Base-by-base conservation (phyloP, 1,140 invertebrate genomes). In the Drosophila mauritiana region DNA sequence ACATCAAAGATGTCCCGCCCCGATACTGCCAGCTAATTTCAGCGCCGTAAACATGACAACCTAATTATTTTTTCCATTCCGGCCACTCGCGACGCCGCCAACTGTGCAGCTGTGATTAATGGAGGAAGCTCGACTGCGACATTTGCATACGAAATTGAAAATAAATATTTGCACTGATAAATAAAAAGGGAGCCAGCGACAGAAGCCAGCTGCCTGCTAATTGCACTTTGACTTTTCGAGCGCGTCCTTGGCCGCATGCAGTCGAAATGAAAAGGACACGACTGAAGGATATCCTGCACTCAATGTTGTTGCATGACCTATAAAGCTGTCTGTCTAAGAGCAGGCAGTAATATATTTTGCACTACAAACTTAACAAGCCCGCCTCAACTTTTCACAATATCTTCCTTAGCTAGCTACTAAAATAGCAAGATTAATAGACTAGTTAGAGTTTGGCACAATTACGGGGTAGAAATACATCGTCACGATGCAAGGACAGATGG, bases 81-180 rank as follows among this genome's bases (percentile, higher is more conserved):
- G 43, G 48, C 34, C 45, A 78, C 54, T 54, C 55, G 2, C 48
- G 27, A 7, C 45, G 43, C 25, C 22, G 7, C 22, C n/a, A 15
- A 39, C 36, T 61, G 58, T 42, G 45, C 53, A 43, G 25, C 25
- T 55, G 39, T 83, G 83, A 86, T 86, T 89, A 89, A 86, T 86
- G 84, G 67, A 51, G 43, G 27, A 37, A 63, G 25, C 31, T 45
- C 37, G 51, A 20, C 64, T 27, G 64, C 67, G 73, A 89, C 79
- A 89, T 89, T 88, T 88, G 79, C 83, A 89, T 89, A 80, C 72
- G 80, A 89, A 89, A 88, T 88, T 88, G 79, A 88, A 88, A 88
- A 82, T 58, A 88, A 88, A 88, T 88, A 83, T 89, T 88, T 88
- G 80, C 70, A 73, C 45, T 80, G 76, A 89, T 80, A 89, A 70